Percentiles rank a stretch among this genome's conserved stretches.
These are phyloP conservation scores for Sphinx pinastri DNA, from an alignment of 2,888 invertebrate species.

Conservation along the genomic window DNA sequence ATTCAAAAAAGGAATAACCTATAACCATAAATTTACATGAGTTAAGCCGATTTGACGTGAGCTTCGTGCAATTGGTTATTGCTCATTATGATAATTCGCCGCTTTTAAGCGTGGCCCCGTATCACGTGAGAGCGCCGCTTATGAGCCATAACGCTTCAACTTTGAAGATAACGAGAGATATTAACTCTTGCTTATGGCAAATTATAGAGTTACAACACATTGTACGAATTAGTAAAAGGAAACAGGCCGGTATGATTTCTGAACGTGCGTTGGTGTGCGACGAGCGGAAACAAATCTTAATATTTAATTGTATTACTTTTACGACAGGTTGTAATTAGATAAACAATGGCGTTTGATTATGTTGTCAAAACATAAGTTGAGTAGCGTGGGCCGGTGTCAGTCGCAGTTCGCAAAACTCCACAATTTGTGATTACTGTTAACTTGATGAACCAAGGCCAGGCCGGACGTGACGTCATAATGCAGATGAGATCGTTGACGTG, in stretches of 20 bases:
- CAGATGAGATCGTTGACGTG: conserved; percentile 53
- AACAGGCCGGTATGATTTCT: conserved; percentile 47
- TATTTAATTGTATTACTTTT: conserved; percentile 56
- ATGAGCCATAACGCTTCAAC: conserved; percentile 46
- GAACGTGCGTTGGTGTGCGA: conserved; percentile 54
- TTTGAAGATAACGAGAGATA: conserved; percentile 60
- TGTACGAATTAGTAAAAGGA: conserved; percentile 47
- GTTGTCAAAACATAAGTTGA: conserved; percentile 52
- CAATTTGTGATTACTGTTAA: conserved; percentile 51
- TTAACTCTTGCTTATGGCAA: conserved; percentile 55
- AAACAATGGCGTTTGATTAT: conserved; percentile 71
- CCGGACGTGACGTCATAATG: conserved; percentile 64
- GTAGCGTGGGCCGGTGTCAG: conserved; percentile 50
- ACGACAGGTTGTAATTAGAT: conserved; percentile 65
- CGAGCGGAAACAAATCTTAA: conserved; percentile 48
- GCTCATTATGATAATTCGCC: conserved; percentile 76
- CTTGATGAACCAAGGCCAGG: conserved; percentile 47
- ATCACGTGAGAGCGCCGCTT: conserved; percentile 56
- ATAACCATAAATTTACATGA: conserved; percentile 65
- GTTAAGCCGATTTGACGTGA: conserved; percentile 71
- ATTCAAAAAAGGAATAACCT: conserved; percentile 56
- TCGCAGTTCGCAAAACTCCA: conserved; percentile 35
- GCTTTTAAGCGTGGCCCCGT: conserved; percentile 54
- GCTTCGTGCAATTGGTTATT: conserved; percentile 78
- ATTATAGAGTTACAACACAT: conserved; percentile 51